Evolutionary conservation across 2,113 vertebrate species (phyloP), one percentile per base, ranked within the genome.

Genomic region (Pantherophis guttatus): DNA sequence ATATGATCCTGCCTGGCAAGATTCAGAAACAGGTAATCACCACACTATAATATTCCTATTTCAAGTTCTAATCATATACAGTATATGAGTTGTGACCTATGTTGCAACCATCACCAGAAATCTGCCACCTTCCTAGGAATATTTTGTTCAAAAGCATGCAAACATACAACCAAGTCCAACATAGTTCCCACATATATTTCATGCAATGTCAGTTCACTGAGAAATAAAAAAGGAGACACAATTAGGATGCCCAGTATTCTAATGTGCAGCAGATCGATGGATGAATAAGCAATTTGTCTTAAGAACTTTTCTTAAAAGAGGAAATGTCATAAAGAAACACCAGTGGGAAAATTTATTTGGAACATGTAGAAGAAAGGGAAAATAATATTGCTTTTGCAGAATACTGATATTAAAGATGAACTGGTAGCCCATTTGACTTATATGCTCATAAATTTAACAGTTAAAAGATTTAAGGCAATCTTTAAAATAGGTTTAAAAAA

Each of bases 391-490:
- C 33, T 24, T 95, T 54, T 13, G 62, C 86, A 81, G 33, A 94
- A 3, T 26, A 93, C 26, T 26, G 26, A 21, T 2, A 8, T 87
- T 94, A 89, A 57, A 86, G 12, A 29, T 65, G 13, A 65, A 90
- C 3, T 24, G 24, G 58, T 2, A 10, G 90, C 94, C 93, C 95
- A 94, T 33, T 39, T 59, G 54, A 86, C 89, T 54, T 81, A 90
- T 91, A 29, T 92, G 95, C 91, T 95, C 93, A 92, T 55, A 8
- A 95, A 75, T 93, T 93, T 93, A 93, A 96, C 26, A 89, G 87
- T 0, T 93, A 62, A 85, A 90, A 87, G 52, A 90, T 94, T 94
- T 94, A 95, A 92, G 50, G 62, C 87, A 96, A 93, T 91, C 57
- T 48, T 75, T 90, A 59, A 0, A 93, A 94, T 75, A 12, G n/a